These are phyloP conservation scores for Xylocampa areola DNA, from an alignment of 2,888 invertebrate genomes.

Conservation along the genomic window DNA sequence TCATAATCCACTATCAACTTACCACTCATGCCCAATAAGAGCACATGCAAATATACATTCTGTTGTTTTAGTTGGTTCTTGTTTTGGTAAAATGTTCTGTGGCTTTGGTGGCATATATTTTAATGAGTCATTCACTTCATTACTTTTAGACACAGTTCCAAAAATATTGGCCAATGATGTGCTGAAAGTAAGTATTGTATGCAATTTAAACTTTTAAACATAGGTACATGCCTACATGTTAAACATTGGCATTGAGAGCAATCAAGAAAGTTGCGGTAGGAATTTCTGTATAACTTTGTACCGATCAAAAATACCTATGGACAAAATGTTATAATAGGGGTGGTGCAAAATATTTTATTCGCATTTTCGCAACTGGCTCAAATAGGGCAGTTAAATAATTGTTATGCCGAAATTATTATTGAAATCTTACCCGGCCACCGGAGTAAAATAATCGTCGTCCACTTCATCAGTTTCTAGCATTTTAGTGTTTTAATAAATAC, in stretches of 20 bases:
- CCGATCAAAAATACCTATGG: no score
- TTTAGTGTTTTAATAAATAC: slow-evolving; percentile 9
- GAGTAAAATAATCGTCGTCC: slow-evolving; percentile 85
- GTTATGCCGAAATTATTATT: background rate
- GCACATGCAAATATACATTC: slow-evolving; percentile 79
- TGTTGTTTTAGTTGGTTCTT: slow-evolving; percentile 69
- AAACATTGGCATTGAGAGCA: no score
- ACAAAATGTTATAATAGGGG: no score
- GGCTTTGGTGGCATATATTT: slow-evolving; percentile 80
- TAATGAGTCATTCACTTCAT: slow-evolving; percentile 71
- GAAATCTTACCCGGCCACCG: slow-evolving; percentile 74
- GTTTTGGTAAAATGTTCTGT: slow-evolving; percentile 56
- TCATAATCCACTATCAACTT: no score
- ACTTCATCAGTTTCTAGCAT: slow-evolving; percentile 82
- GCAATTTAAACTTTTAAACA: no score
- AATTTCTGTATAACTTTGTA: no score
- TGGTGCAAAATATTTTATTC: no score
- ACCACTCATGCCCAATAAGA: slow-evolving; percentile 82
- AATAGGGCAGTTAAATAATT: no score
- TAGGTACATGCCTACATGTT: no score
- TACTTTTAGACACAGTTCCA: slow-evolving; percentile 59
- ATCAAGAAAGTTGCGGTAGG: no score
- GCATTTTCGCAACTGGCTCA: no score
- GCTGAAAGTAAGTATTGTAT: slow-evolving; percentile 65
- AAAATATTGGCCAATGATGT: slow-evolving; percentile 83